Base-by-base conservation (phyloP, 2,888 invertebrate genomes). In the Opisthograptis luteolata region DNA sequence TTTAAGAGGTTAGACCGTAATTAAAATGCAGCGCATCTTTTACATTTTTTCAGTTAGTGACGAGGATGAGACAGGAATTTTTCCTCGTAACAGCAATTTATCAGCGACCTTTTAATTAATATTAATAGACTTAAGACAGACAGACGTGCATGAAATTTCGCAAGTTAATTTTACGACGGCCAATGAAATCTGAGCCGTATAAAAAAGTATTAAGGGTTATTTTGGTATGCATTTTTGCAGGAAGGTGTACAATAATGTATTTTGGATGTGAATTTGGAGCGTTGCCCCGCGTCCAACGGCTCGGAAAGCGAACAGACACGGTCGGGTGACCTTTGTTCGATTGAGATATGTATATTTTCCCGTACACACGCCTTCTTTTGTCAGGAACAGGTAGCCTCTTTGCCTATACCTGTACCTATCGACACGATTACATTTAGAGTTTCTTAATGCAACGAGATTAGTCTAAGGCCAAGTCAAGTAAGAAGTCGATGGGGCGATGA, bases 181-280 rank as follows among this genome's bases (percentile, higher is more conserved):
- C n/a, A 35, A 10, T 17, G 4, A 31, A 37, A 24, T 32, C 3
- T 19, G 8, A 46, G 7, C 9, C 31, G 6, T 39, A 32, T 25
- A 9, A 17, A 14, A 17, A 1, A 8, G 3, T 0, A 3, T 2
- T 40, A 47, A 20, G 25, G 25, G 19, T 22, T 22, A 40, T 32
- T 34, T 47, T 25, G 1, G 35, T 17, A n/a, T 28, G 28, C 3
- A 14, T 27, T 2, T 2, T 5, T 34, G 7, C 4, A 17, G 15
- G 30, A 25, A 25, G 43, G 25, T 31, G 20, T 24, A 44, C 44
- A 50, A 28, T 49, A 39, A 44, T 44, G 37, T 50, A 39, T 35
- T 52, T 42, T 39, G 30, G 20, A 43, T 27, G 46, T 52, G 46
- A 47, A 46, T 52, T 52, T 52, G 46, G 52, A 46, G 27, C 30